phyloP scores from a whole-genome alignment of 2,113 vertebrate genomes.

The Rutilus rutilus region DNA sequence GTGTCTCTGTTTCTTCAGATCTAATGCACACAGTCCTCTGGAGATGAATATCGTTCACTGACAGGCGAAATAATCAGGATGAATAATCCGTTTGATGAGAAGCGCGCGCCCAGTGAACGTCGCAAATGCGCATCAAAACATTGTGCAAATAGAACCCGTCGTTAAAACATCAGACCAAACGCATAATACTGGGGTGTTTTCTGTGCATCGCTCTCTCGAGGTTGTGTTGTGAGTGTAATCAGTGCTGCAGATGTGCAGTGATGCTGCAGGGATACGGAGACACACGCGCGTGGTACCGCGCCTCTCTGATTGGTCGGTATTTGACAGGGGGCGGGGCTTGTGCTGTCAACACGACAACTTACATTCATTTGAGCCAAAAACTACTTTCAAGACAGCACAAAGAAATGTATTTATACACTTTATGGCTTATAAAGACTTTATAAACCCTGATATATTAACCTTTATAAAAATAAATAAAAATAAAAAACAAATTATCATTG shows the following conservation, averaged over 20 bases:
- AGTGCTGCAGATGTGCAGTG: conserved; percentile 45
- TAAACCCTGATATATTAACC: too few species aligned
- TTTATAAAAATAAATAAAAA: too few species aligned
- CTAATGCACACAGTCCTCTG: not conserved
- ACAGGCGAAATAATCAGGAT: not conserved
- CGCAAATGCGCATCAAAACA: not conserved
- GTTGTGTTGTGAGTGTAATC: conserved; percentile 14
- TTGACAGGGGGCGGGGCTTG: conserved; percentile 56
- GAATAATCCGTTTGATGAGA: not conserved
- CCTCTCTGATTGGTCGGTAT: conserved; percentile 49
- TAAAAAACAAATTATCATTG: too few species aligned
- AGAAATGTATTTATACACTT: too few species aligned
- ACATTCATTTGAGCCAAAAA: not conserved
- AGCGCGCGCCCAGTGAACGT: not conserved
- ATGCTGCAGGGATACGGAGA: conserved; percentile 50
- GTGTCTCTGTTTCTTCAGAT: conserved; percentile 3
- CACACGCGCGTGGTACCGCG: conserved; percentile 49
- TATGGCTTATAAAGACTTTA: too few species aligned
- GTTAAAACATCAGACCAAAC: not conserved
- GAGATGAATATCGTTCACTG: not conserved
- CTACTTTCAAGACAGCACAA: too few species aligned
- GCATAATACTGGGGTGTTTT: not conserved
- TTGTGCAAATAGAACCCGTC: not conserved
- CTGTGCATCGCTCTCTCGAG: not conserved
- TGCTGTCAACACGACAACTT: not conserved